Base-by-base conservation (phyloP, 2,113 vertebrate genomes). In the Pavo muticus region DNA sequence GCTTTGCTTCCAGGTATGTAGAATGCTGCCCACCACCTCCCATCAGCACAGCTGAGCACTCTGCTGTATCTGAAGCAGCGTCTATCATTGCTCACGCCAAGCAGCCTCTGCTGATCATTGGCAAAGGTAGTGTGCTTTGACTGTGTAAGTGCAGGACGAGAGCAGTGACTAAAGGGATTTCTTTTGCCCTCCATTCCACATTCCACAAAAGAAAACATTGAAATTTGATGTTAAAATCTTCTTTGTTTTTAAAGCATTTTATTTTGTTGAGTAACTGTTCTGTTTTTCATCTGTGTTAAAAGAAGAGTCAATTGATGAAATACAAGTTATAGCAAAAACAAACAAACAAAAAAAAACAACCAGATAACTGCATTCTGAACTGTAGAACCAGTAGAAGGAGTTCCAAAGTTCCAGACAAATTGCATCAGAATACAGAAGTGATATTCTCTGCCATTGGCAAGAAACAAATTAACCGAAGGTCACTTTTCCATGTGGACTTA, bases 51-150 rank as follows among this genome's bases (percentile, higher is more conserved):
- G 99, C 99, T 32, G 97, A 98, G 18, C 37, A 63, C 4, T 69
- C 93, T 17, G 97, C 98, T 20, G 94, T 99, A 10, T 68, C 73
- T 5, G 67, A 84, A 83, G 99, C 99, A 24, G 91, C 88, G 0
- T 96, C 98, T 64, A 61, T 98, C 37, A 80, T 99, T 71, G 97
- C 97, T 97, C 76, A 61, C 42, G 98, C 99, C 70, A 97, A 97
- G 84, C 98, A 98, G 67, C 99, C 99, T n/a, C 98, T 99, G 47
- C 84, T 99, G 14, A 98, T 99, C 94, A 87, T 99, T 40, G 99
- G 99, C 37, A 99, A 99, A 99, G 99, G 99, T 99, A 98, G 27
- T 9, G 6, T 24, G 35, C 9, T 59, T 71, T 80, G 44, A 17
- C 47, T 54, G 19, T 82, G 8, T 18, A 8, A 1, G 1, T 44